Evolutionary conservation across 2,113 vertebrate genomes (phyloP).

Genomic region (Sprattus sprattus): DNA sequence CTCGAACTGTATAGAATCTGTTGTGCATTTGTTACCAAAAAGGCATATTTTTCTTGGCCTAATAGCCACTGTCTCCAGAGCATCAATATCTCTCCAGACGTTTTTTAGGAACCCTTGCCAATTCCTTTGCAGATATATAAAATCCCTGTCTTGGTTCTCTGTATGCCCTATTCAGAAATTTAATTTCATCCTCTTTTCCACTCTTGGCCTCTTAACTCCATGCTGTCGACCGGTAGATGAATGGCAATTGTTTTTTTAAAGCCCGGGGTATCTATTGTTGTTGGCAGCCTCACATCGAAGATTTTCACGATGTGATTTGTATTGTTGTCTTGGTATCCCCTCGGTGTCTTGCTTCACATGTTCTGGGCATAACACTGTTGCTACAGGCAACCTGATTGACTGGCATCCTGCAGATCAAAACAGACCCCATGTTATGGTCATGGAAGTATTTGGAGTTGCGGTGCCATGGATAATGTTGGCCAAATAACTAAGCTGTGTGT

Average conservation of each 20-base stretch:
- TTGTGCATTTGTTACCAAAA: constrained; percentile 12
- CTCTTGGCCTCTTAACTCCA: not conserved
- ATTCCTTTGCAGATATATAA: not conserved
- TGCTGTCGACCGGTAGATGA: not conserved
- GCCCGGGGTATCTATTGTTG: not conserved
- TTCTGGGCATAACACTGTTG: not conserved
- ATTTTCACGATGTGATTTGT: not conserved
- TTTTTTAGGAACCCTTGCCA: not conserved
- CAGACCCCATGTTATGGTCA: not conserved
- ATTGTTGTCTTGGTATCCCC: not conserved
- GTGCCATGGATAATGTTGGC: not conserved
- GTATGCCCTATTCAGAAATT: not conserved
- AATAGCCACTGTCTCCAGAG: not conserved
- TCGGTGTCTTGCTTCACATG: not conserved
- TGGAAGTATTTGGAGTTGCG: not conserved
- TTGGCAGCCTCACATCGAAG: not conserved
- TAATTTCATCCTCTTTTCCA: not conserved
- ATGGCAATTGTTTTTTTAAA: not conserved
- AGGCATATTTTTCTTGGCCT: constrained; percentile 3
- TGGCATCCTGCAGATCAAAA: not conserved
- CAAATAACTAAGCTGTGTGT: not conserved
- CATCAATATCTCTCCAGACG: not conserved
- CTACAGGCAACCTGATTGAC: not conserved
- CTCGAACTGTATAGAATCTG: not conserved
- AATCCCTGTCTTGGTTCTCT: not conserved